Evolutionary conservation across 92 coral and sea anemone species (phyloP).

Genomic region (Diadumene lineata): DNA sequence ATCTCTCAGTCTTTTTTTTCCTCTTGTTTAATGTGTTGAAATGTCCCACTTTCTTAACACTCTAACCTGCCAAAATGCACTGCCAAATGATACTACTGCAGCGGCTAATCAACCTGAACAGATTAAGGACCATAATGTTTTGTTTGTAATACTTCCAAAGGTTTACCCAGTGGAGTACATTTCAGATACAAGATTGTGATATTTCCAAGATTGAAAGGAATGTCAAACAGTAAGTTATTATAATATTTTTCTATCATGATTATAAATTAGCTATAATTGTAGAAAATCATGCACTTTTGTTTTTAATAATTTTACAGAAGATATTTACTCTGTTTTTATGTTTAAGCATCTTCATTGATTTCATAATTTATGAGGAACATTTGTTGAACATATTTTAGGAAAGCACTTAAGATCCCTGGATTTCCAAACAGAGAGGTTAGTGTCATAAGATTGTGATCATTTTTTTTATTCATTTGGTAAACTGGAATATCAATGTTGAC

Average conservation of each 20-base stretch:
- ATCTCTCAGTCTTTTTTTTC: too few species aligned
- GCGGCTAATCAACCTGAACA: too few species aligned
- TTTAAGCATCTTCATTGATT: too few species aligned
- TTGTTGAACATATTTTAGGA: conserved; percentile 36
- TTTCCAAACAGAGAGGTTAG: conserved; percentile 88
- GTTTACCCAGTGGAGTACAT: conserved; percentile 49
- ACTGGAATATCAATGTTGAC: background rate
- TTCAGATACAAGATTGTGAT: conserved; percentile 13
- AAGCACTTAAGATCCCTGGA: conserved; percentile 69
- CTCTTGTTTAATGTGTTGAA: too few species aligned
- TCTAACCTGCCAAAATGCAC: too few species aligned
- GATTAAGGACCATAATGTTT: background rate
- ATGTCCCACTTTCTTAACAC: too few species aligned
- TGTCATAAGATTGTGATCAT: too few species aligned
- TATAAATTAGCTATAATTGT: too few species aligned
- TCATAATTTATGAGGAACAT: background rate
- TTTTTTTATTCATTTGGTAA: background rate
- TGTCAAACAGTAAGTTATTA: conserved; percentile 48
- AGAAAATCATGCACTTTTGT: too few species aligned
- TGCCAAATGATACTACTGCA: too few species aligned
- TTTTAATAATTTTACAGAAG: too few species aligned
- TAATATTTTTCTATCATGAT: background rate
- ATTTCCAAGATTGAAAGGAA: conserved; percentile 55
- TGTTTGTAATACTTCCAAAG: conserved; percentile 4
- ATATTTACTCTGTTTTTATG: too few species aligned